Base-by-base conservation (phyloP, 2,113 vertebrate genomes). In the Lophura nycthemera region DNA sequence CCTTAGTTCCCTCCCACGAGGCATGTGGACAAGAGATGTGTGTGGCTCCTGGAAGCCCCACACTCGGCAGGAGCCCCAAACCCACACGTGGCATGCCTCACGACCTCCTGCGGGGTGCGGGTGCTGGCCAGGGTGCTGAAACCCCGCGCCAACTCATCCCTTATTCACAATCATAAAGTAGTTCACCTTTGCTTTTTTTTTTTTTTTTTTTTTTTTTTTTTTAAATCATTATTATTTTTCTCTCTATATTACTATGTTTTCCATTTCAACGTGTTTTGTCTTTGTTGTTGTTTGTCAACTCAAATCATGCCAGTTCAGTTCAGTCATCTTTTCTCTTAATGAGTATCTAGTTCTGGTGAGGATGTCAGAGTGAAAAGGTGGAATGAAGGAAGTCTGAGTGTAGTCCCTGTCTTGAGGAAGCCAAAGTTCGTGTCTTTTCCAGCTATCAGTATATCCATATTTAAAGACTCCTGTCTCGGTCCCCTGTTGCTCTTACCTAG, bases 11-110 rank as follows among this genome's bases (percentile, higher is more conserved):
- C 36, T 5, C 1, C 70, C 10, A 5, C 10, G 2, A 12, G 0
- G 4, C 36, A 18, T 1, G 5, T 15, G 0, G 36, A 16, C 0
- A 42, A 0, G 36, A 10, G 13, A 0, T 1, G 36, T 3, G 4
- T 5, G 19, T 69, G 34, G 59, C 15, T 24, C 22, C 15, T 3
- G 43, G 11, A 10, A 42, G 45, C n/a, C 5, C 16, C 22, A 8
- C 43, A 12, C 15, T 34, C 22, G 6, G 32, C 32, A 48, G 40
- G 24, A 25, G 73, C 40, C 56, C 81, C 70, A 32, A 19, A 16
- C 34, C 60, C 60, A 40, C 61, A 10, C 11, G 38, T 29, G 61
- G 25, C 16, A 12, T 15, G 25, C 36, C 52, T 30, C 27, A 16
- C 16, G 36, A 25, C 16, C 7, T 16, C 36, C 61, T 25, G 29